Conservation (phyloP, 2,888 invertebrate species). For the Crepidodera aurea region DNA sequence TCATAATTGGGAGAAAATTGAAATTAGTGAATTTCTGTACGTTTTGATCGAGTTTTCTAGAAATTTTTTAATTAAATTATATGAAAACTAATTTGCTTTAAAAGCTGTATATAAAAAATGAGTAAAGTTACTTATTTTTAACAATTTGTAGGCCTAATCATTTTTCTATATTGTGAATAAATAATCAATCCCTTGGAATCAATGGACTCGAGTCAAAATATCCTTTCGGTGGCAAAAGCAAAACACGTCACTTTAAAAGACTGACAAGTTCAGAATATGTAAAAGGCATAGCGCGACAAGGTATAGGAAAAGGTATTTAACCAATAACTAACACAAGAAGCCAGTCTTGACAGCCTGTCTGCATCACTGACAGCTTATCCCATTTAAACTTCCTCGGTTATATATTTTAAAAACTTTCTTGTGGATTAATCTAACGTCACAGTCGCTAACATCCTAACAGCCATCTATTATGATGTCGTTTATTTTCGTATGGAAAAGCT, state of each 20-base stretch:
- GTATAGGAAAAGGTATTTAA: conserved; percentile 28
- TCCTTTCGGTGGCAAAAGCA: background rate
- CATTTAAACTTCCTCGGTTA: conserved; percentile 29
- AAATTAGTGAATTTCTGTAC: too few species aligned
- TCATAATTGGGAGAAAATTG: too few species aligned
- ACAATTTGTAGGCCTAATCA: too few species aligned
- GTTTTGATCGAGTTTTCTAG: too few species aligned
- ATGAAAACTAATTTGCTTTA: too few species aligned
- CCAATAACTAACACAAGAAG: conserved; percentile 31
- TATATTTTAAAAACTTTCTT: conserved; percentile 28
- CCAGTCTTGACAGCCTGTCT: conserved; percentile 27
- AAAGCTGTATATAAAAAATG: too few species aligned
- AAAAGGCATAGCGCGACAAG: conserved; percentile 18
- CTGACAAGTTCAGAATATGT: conserved; percentile 24
- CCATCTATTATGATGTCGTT: conserved; percentile 35
- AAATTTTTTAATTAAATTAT: too few species aligned
- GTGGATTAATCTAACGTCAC: conserved; percentile 34
- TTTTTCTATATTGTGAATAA: too few species aligned
- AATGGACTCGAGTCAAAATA: too few species aligned
- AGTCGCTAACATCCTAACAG: conserved; percentile 24
- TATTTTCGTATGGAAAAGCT: conserved; percentile 26
- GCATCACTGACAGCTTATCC: conserved; percentile 24
- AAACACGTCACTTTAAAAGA: conserved; percentile 5
- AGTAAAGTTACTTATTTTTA: too few species aligned
- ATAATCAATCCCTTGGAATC: too few species aligned